Percentiles rank a stretch among this genome's conserved stretches.
Evolutionary conservation across 2,888 invertebrate species (phyloP).

Genomic region (Corythucha ciliata): DNA sequence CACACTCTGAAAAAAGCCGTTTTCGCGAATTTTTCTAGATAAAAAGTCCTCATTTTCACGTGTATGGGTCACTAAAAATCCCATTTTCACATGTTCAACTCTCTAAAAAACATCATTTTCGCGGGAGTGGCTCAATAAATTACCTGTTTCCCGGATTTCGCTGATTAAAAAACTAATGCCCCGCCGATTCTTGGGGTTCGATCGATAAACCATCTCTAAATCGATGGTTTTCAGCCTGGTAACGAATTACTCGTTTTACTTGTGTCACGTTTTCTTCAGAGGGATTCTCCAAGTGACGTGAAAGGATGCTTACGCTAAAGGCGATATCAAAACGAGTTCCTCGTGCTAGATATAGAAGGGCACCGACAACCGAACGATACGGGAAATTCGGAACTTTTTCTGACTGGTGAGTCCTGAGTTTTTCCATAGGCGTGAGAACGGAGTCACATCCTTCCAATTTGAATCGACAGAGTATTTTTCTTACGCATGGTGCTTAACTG

Average conservation of each 20-base stretch:
- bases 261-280: conserved; percentile 1
- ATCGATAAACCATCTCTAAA: conserved; percentile 11
- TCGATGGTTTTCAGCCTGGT: conserved; percentile 13
- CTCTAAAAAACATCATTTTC: no score
- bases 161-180: no score
- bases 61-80: no score
- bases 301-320: conserved; percentile 10
- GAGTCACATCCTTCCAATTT: conserved; percentile 5
- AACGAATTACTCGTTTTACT: conserved; percentile 7
- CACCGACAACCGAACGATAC: conserved; percentile 12
- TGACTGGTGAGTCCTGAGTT: background rate
- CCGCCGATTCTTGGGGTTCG: conserved; percentile 11
- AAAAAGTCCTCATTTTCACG: no score
- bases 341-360: conserved; percentile 9
- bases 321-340: conserved; percentile 15
- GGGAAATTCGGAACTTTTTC: conserved; percentile 15
- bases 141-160: no score
- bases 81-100: no score
- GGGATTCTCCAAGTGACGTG: conserved; percentile 13
- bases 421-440: background rate
- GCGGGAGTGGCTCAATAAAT: no score
- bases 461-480: background rate
- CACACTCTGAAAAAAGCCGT: no score
- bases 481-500: background rate
- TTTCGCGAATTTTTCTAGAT: no score